Evolutionary conservation across 2,797 vertebrate species (phyloP), one percentile per base, ranked within the genome.

Genomic region (Mormyrops boulengeri): DNA sequence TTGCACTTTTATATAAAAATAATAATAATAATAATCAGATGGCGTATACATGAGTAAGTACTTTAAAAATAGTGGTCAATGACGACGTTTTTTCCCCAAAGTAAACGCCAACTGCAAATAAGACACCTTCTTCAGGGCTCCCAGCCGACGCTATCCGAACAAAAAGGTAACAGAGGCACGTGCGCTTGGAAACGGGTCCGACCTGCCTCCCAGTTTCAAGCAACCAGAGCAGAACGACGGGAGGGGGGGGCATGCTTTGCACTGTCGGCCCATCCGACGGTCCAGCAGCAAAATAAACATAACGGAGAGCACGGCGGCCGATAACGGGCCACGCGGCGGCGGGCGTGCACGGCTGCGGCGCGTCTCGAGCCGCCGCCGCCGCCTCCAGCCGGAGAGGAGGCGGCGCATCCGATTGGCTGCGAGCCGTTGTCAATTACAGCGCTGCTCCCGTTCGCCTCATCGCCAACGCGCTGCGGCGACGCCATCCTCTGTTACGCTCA

Each of bases 381-480:
- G 26, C 34, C 85, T 38, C 85, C 26, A 34, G 52, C 5, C 53
- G 52, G 22, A 8, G 34, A 57, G 53, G 14, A 14, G 60, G 34
- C 85, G 14, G 3, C 52, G 14, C 52, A 12, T 41, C 49, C 14
- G 26, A 87, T 87, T 87, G 85, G 85, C 53, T 87, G 52, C 6
- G 85, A 38, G 85, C 52, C n/a, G 53, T 53, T 91, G 91, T 91
- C 94, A 93, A 38, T 96, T 92, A 91, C 77, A 6, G 7, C 1
- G 50, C 89, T 44, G 47, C 89, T n/a, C 86, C 91, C 88, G 87
- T 90, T 91, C 69, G 91, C 90, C 90, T 90, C 92, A 92, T 93
- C 91, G 93, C 94, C 93, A 92, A 92, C 92, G 93, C 92, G 93
- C 91, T 69, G 93, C 92, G 90, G 92, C 91, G 93, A 92, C 94